Base-by-base conservation (phyloP, 2,888 invertebrate species). In the Resseliella maxima region DNA sequence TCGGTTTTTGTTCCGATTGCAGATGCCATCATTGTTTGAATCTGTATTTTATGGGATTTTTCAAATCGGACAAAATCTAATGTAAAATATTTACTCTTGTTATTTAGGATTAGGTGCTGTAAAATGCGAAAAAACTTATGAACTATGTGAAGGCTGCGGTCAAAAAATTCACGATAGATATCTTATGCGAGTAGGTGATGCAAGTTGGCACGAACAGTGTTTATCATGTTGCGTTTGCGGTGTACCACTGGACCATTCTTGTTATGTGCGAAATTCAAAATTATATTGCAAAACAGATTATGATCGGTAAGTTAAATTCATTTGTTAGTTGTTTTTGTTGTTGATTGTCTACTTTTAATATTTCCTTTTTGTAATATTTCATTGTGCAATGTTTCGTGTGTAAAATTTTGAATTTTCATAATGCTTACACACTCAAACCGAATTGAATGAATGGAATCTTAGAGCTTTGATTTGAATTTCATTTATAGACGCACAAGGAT, bases 231-330 rank as follows among this genome's bases (percentile, higher is more conserved):
- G 96, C 90, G 97, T 97, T 88, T 99, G 99, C 91, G 96, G 97
- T 88, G 93, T 95, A 87, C 95, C 96, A 31, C 94, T 99, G 87
- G 95, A 95, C 86, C 96, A 97, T 91, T 97, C 98, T 88, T 99
- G 99, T 92, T 99, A 97, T 93, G 96, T 96, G 86, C 94, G 98
- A 88, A 97, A 98, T 90, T 95, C 97, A 89, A 97, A 98, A 91
- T 93, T 99, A 86, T 99, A 98, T 93, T 99, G 99, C 92, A 97
- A 98, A 90, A 94, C 96, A 87, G 99, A 99, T 92, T 99, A 99
- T 92, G 98, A 98, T 92, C 96, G 96, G 97, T 97, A 92, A 93
- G 91, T 64, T 36, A 12, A 36, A 24, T 41, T 81, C 1, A 36
- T 36, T 2, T 41, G n/a, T 85, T 45, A 41, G 18, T 41, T 85